Conservation (phyloP, 2,113 vertebrate genomes). For the Machaerirhynchus nigripectus region DNA sequence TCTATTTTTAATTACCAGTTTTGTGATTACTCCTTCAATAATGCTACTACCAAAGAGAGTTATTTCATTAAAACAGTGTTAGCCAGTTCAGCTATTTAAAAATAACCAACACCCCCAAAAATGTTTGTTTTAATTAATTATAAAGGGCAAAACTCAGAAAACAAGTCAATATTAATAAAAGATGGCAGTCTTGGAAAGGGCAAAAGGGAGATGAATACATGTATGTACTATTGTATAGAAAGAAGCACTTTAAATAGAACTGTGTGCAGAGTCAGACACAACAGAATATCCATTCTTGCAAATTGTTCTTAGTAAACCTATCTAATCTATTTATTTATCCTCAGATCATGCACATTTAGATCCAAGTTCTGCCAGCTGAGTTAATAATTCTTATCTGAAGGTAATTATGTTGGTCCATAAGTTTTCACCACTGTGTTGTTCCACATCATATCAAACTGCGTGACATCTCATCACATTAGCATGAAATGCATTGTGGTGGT, state of each 20-base stretch:
- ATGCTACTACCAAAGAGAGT: background rate
- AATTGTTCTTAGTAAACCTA: conserved; percentile 45
- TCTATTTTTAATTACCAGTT: conserved; percentile 33
- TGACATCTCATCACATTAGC: conserved; percentile 49
- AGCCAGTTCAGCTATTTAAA: background rate
- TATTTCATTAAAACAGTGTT: background rate
- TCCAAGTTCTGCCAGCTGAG: conserved; percentile 46
- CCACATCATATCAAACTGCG: conserved; percentile 41
- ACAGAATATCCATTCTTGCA: conserved; percentile 24
- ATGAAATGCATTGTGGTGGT: conserved; percentile 11
- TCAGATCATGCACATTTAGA: conserved; percentile 50
- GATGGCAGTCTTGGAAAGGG: background rate
- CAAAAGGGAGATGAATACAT: background rate
- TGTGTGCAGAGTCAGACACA: background rate
- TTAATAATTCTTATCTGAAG: conserved; percentile 60
- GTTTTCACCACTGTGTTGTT: conserved; percentile 54
- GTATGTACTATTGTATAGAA: background rate
- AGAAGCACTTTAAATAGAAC: conserved; percentile 16
- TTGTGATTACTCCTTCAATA: background rate
- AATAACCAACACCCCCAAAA: background rate
- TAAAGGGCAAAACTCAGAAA: conserved; percentile 31
- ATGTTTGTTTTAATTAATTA: conserved; percentile 41
- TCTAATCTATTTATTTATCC: conserved; percentile 63
- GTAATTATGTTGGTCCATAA: conserved; percentile 32
- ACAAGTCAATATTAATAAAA: conserved; percentile 43